Base-by-base conservation (phyloP, 2,888 invertebrate genomes). In the Leptarthrus brevirostris region DNA sequence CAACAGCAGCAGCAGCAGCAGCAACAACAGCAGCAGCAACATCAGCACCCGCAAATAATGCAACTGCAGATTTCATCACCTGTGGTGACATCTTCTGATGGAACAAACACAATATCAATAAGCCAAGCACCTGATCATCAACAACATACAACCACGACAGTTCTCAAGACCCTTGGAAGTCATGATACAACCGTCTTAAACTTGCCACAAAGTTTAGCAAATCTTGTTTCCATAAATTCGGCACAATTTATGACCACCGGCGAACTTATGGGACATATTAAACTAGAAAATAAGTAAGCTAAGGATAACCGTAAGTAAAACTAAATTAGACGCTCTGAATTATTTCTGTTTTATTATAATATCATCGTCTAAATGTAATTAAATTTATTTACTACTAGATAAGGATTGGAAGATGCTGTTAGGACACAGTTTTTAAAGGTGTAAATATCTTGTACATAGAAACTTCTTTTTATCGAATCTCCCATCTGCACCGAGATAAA, bases 91-190 rank as follows among this genome's bases (percentile, higher is more conserved):
- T 71, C 76, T 16, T 80, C 81, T 22, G 81, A 81, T 74, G 81
- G 81, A 34, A 81, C 82, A 2, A 83, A 81, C 75, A 84, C 84
- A 3, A 83, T 84, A 61, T 83, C 84, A 30, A 83, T 84, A 49
- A 83, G 83, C 12, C 83, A 84, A 74, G 79, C 83, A 14, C 77
- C 74, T 24, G 54, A 73, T 24, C 66, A 75, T 26, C 74, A 69
- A 14, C 74, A 74, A 22, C 74, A 72, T 18, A 80, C 79, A 74
- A 77, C 78, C 30, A 73, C 75, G 16, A 56, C 78, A 2, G 79
- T 77, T 22, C 74, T 81, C 24, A 81, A 81, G 77, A 78, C 79
- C 2, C 54, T 80, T 4, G 79, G 79, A 22, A 76, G 73, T 36
- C 84, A 81, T 76, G 84, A 84, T 76, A 78, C 80, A 53, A 79